Evolutionary conservation across 2,888 invertebrate species (phyloP), one percentile per base, ranked within the genome.

Genomic region (Hololepta plana): DNA sequence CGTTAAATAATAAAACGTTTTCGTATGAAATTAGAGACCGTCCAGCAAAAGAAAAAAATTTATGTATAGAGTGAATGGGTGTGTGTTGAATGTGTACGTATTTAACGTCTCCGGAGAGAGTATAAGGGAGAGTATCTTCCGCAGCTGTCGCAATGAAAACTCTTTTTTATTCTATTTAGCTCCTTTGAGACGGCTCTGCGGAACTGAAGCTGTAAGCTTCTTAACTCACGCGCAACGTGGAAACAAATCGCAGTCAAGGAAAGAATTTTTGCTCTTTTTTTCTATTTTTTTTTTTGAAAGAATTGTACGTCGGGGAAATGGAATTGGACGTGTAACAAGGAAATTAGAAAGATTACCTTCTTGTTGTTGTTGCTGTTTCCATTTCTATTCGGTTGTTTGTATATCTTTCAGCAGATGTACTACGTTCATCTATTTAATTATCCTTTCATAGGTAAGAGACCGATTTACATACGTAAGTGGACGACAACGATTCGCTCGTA

Each of bases 161-260:
- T 40, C 39, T 34, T 44, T 43, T 44, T 43, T 44, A 43, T 44
- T 44, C 44, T 42, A 44, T 42, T 42, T 41, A 39, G 38, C 35
- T 37, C 38, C 35, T 38, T 36, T 36, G 37, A 39, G 36, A 33
- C 35, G 28, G 24, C 31, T 33, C 28, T 31, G 31, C 23, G 35
- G 32, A 33, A 38, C 30, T 33, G 27, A 31, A 31, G 30, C 32
- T 21, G 32, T 38, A 39, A 38, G 38, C 39, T 38, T 29, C 38
- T 41, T 38, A 39, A 37, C 33, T 35, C 32, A 36, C 35, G 32
- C 34, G 35, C 30, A 30, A 29, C 28, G 29, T 28, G 31, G 27
- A 34, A 34, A 35, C 33, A 35, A 37, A 35, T 37, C 35, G 34
- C 29, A 30, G 25, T 27, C 31, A 19, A 26, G 20, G 29, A 28